Evolutionary conservation across 2,888 invertebrate species (phyloP), one percentile per base, ranked within the genome.

Genomic region (Polia nebulosa): DNA sequence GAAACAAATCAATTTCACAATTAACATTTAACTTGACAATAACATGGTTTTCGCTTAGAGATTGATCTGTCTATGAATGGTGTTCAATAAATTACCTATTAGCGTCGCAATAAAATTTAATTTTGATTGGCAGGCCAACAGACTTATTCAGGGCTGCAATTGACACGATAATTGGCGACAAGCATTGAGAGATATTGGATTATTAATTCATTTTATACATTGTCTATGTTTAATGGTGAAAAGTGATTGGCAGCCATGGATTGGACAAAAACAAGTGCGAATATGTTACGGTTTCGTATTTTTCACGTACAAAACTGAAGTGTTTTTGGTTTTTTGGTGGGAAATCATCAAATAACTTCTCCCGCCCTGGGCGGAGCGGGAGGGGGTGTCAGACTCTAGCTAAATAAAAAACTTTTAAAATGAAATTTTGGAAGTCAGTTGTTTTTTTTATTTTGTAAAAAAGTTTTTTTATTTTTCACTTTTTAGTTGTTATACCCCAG

Each of bases 121-220:
- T 80, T 83, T 85, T 78, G 85, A 85, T 82, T 82, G 81, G 73
- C 78, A 73, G 66, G 27, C 59, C 63, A 56, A 78, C 75, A 72
- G 69, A 80, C 73, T 76, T 78, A 81, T 81, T 81, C 78, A 67
- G 77, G 61, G 72, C 72, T 84, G 84, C 81, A 80, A 74, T 74
- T 81, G 85, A 85, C 84, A 83, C 70, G 58, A 72, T 83, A 87
- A 88, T 87, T 83, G 86, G 81, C 77, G 78, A 78, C 76, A 82
- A 72, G 76, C 70, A 77, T 81, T 82, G 81, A 80, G 78, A 85
- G 74, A 80, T 80, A 84, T 84, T 74, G 81, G 82, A 85, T 87
- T 86, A 80, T 66, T 66, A 59, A 80, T 72, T 78, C 44, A 72
- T 66, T 75, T 78, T 51, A 61, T 71, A 65, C 47, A 68, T 72